Evolutionary conservation across 2,113 vertebrate species (phyloP), one percentile per base, ranked within the genome.

Genomic region (Chionodraco myersi): DNA sequence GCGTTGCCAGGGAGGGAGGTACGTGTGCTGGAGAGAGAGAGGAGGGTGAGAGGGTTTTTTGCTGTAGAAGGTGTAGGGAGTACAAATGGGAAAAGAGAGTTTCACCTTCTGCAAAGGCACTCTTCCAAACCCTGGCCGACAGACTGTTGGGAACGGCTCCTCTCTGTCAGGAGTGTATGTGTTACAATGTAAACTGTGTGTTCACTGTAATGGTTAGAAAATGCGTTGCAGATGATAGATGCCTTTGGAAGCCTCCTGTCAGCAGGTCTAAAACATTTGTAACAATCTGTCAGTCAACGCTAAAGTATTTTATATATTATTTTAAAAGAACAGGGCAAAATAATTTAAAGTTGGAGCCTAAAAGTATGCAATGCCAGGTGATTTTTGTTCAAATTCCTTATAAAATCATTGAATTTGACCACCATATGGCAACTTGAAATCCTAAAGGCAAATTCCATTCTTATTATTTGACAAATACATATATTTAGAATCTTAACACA

Each of bases 1-100:
- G 86, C 52, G 10, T 34, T 83, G 89, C 79, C 75, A 82, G 68
- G 61, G 77, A 79, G 78, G 72, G 74, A 79, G 70, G 34, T 66
- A 23, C n/a, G 10, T 77, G 68, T 3, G 59, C 56, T 74, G 0
- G n/a, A 52, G 77, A 66, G 60, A 60, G 63, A 60, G 63, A 48
- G 65, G 66, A 0, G n/a, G 47, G 77, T 62, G 60, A 60, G 63
- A 48, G 65, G 69, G 63, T 53, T 75, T 82, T 82, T 63, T 11
- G 16, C 60, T 52, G 72, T 70, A 56, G 57, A 79, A 82, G 72
- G 66, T 86, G 78, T 44, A 13, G 82, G 80, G 80, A 80, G 76
- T 70, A 56, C 70, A 69, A 80, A 68, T 26, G 64, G 61, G 34
- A 60, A 23, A 48, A 14, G 60, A 69, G 77, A 68, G 61, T 57